Evolutionary conservation across 2,113 vertebrate species (phyloP).

Genomic region (Eolophus roseicapilla): DNA sequence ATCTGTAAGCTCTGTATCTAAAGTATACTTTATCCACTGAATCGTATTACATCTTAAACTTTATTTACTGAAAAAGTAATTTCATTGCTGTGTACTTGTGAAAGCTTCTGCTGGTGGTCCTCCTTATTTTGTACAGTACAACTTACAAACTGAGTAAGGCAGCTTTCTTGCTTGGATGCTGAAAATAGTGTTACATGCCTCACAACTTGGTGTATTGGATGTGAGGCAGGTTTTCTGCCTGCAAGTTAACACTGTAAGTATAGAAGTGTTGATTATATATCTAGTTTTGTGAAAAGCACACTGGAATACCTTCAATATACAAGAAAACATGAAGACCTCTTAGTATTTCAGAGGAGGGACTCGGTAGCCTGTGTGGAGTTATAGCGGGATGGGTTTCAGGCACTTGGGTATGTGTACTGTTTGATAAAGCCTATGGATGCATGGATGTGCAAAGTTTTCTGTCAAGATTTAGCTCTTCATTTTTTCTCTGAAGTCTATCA

Average conservation of each 20-base stretch:
- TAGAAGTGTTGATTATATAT: not conserved
- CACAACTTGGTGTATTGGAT: not conserved
- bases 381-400: not conserved
- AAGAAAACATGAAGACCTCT: not conserved
- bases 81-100: not conserved
- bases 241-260: not conserved
- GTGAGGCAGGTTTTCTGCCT: not conserved
- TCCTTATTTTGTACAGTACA: not conserved
- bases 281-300: not conserved
- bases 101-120: not conserved
- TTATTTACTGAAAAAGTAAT: not conserved
- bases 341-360: not conserved
- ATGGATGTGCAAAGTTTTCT: not conserved
- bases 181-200: not conserved
- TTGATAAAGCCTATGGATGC: not conserved
- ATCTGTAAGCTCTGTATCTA: not conserved
- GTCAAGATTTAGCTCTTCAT: not conserved
- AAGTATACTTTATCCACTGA: not conserved
- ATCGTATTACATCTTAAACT: not conserved
- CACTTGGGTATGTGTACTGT: not conserved
- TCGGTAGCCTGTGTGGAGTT: not conserved
- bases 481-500: not conserved
- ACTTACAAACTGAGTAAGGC: not conserved
- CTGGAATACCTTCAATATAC: not conserved
- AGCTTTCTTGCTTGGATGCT: not conserved